Conservation (phyloP, 2,797 vertebrate species). For the Taeniopygia guttata region DNA sequence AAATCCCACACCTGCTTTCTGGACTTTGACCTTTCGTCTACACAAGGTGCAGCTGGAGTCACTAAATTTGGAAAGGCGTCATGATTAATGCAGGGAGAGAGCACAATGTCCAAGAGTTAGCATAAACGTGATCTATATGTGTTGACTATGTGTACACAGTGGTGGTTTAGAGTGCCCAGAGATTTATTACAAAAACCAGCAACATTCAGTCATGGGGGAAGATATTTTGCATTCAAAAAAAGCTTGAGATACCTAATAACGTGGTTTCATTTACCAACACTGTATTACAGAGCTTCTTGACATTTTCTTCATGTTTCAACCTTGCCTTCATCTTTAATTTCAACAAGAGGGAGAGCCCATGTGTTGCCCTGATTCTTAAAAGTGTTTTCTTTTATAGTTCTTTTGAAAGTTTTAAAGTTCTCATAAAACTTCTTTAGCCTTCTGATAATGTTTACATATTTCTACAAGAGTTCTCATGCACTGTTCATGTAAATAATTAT, state of each 20-base stretch:
- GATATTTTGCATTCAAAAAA: neutral
- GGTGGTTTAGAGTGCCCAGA: neutral
- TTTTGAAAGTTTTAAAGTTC: no score
- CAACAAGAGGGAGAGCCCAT: neutral
- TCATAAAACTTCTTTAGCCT: no score
- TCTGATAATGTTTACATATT: no score
- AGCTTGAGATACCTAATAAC: neutral
- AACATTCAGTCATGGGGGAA: neutral
- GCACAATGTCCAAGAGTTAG: neutral
- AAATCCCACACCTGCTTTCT: neutral
- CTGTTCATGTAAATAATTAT: no score
- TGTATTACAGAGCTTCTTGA: neutral
- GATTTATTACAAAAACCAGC: neutral
- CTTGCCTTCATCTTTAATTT: neutral
- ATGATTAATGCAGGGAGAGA: neutral
- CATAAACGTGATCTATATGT: neutral
- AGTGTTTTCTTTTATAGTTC: no score
- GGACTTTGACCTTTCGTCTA: neutral
- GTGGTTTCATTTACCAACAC: neutral
- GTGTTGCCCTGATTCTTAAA: no score
- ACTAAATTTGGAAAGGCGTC: neutral
- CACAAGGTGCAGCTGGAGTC: neutral
- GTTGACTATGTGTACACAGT: neutral
- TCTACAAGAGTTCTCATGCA: no score
- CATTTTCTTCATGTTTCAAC: neutral